A percentile compares a stretch with the other conserved stretches of the same genome.
Conservation (phyloP, 92 coral and sea anemone genomes). For the Pocillopora meandrina region DNA sequence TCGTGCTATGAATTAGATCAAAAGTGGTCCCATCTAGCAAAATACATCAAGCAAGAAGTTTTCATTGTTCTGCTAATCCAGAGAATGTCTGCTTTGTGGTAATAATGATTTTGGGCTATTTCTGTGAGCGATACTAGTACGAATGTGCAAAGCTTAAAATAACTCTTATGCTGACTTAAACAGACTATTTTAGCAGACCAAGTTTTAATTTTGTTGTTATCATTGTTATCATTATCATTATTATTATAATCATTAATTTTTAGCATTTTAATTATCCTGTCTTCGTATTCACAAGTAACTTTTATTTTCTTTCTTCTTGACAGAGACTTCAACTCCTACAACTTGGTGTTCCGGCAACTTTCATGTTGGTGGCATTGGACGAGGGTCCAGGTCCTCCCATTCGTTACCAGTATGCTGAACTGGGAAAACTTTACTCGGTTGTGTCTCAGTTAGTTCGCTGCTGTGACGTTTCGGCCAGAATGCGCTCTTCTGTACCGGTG, state of each 20-base stretch:
- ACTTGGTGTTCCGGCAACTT: constrained; percentile 90
- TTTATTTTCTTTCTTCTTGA: not conserved
- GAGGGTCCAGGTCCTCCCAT: constrained; percentile 98
- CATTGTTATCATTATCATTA: not conserved
- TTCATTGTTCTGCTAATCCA: no score
- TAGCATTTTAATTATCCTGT: no score
- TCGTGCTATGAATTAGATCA: not conserved
- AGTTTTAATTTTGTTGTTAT: not conserved
- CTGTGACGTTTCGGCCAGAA: constrained; percentile 89
- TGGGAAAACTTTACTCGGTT: constrained; percentile 96
- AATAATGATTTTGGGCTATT: no score
- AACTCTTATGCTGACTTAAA: no score
- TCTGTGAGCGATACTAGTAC: no score
- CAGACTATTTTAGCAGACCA: no score
- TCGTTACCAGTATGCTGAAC: constrained; percentile 96
- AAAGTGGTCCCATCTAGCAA: not conserved
- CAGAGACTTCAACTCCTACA: constrained; percentile 86
- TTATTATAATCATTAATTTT: no score
- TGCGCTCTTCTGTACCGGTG: constrained; percentile 72
- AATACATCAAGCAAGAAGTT: no score
- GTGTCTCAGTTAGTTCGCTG: constrained; percentile 91
- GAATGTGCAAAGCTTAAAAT: no score
- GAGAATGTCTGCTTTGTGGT: no score
- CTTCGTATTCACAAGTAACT: not conserved
- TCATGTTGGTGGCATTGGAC: constrained; percentile 93